Evolutionary conservation across 2,113 vertebrate genomes (phyloP).

Genomic region (Actenoides hombroni): DNA sequence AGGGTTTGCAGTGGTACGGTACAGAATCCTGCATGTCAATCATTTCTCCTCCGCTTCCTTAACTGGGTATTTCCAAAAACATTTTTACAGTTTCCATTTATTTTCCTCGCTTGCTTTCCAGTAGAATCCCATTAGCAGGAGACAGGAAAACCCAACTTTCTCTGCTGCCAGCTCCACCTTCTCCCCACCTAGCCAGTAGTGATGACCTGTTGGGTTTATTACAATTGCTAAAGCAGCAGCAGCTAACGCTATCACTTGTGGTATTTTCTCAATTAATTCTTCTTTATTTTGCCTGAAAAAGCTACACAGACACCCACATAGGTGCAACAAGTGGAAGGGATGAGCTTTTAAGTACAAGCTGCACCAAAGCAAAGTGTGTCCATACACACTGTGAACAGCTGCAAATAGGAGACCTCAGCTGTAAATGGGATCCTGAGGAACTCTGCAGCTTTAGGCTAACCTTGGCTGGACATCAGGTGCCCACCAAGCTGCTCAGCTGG

Average conservation of each 20-base stretch:
- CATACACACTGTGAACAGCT: accelerated
- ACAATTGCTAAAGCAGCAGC: neutral
- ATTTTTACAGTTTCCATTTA: neutral
- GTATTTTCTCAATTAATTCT: neutral
- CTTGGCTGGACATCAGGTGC: neutral
- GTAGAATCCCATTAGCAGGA: neutral
- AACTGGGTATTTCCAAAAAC: neutral
- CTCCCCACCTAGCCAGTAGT: neutral
- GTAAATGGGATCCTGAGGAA: neutral
- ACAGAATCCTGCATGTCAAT: neutral
- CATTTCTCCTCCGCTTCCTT: neutral
- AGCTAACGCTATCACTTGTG: neutral
- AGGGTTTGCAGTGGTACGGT: neutral
- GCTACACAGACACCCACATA: neutral
- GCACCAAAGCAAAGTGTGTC: neutral
- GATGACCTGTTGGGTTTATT: neutral
- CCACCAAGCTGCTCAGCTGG: neutral
- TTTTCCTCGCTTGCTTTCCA: neutral
- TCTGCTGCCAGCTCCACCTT: neutral
- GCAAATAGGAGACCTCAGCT: neutral
- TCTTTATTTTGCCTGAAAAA: neutral
- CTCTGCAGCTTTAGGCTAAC: neutral
- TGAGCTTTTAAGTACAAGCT: neutral
- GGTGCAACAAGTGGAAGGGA: neutral
- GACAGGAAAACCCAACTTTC: neutral